Percentiles rank a stretch among this genome's conserved stretches.
phyloP scores from a whole-genome alignment of 1,140 invertebrate genomes.

The Achroia grisella region DNA sequence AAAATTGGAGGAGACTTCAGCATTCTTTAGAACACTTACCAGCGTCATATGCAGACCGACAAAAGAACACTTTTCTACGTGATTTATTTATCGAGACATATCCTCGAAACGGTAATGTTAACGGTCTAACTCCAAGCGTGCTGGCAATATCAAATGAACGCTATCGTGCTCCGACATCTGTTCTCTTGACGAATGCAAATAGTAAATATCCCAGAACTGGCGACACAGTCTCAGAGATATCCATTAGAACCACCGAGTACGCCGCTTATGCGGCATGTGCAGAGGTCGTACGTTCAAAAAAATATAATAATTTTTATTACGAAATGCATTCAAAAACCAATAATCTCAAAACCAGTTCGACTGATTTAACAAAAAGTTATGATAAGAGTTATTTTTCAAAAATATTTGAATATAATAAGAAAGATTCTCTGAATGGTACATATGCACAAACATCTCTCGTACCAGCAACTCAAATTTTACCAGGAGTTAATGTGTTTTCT shows the following conservation, averaged over 20 bases:
- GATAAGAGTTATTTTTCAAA: not conserved
- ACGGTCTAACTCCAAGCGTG: conserved; percentile 43
- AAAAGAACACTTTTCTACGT: conserved; percentile 45
- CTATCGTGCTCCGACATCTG: conserved; percentile 42
- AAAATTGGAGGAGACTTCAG: conserved; percentile 22
- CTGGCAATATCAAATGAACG: conserved; percentile 46
- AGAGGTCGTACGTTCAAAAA: conserved; percentile 7
- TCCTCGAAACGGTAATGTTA: conserved; percentile 47
- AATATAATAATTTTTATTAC: not conserved
- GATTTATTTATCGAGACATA: conserved; percentile 54
- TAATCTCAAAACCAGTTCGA: not conserved
- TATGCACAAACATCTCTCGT: not conserved
- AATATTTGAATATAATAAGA: too few species aligned
- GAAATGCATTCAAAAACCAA: not conserved
- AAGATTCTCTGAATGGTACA: too few species aligned
- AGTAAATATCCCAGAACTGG: conserved; percentile 25
- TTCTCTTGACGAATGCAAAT: conserved; percentile 48
- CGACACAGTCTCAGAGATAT: conserved; percentile 17
- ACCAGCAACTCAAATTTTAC: not conserved
- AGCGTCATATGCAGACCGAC: conserved; percentile 31
- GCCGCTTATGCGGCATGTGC: conserved; percentile 1
- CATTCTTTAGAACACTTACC: conserved; percentile 32
- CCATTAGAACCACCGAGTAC: conserved; percentile 13
- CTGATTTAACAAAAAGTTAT: not conserved
- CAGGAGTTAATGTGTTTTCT: conserved; percentile 7